These are phyloP conservation scores for Distichodus sexfasciatus DNA, from an alignment of 2,797 vertebrate genomes.

Conservation along the genomic window DNA sequence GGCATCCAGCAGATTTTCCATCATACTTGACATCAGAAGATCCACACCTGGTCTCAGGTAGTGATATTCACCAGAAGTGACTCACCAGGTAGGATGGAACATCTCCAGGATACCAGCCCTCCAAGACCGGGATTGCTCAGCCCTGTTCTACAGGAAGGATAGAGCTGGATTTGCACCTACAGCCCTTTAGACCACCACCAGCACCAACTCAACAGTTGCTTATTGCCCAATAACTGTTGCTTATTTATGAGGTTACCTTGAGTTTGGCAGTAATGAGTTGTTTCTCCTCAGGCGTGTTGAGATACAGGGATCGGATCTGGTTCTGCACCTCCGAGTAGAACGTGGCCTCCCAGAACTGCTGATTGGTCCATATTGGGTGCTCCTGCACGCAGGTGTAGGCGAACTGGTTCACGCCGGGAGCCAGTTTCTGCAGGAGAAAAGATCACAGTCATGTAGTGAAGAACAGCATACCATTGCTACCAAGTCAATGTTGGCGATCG, in stretches of 20 bases:
- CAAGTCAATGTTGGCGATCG: no score
- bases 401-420: conserved; percentile 93
- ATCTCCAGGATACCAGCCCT: no score
- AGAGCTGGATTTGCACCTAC: no score
- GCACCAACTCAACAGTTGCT: neutral
- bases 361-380: conserved; percentile 95
- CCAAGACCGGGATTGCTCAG: no score
- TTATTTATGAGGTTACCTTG: conserved; percentile 70
- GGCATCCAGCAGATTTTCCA: no score
- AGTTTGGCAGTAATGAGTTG: conserved; percentile 67
- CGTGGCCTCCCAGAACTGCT: conserved; percentile 97
- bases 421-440: conserved; percentile 82
- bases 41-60: no score
- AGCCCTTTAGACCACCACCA: no score
- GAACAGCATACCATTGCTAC: neutral
- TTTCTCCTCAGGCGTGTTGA: conserved; percentile 79
- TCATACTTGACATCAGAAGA: no score
- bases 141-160: no score
- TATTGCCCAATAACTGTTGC: neutral
- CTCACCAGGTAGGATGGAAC: no score
- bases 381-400: conserved; percentile 97
- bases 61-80: no score
- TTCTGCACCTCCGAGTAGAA: conserved; percentile 95
- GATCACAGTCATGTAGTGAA: neutral
- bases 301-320: conserved; percentile 92